Conservation (phyloP, 1,140 invertebrate species). For the Wiebesia pumilae region DNA sequence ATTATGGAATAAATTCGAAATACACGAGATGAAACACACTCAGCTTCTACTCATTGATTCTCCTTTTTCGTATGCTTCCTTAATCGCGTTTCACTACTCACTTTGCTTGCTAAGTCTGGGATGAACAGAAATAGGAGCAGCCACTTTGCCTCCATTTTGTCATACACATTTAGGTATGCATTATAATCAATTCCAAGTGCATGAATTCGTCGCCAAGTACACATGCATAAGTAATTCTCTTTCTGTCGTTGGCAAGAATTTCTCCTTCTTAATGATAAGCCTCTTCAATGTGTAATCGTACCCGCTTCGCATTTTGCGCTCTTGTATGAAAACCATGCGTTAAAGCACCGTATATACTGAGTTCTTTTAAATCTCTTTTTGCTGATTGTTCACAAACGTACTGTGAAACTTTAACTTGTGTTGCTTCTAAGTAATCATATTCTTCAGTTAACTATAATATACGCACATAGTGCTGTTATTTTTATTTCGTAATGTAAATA, state of each 20-base stretch:
- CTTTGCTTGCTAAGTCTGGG: neutral
- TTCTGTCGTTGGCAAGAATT: neutral
- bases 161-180: neutral
- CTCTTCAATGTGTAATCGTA: neutral
- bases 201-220: neutral
- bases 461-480: no score
- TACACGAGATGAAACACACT: neutral
- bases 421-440: no score
- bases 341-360: no score
- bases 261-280: neutral
- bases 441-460: no score
- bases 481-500: no score
- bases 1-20: conserved; percentile 23
- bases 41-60: neutral
- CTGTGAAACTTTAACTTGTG: no score
- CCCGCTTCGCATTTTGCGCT: neutral
- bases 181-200: neutral
- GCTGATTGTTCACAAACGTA: no score
- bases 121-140: neutral
- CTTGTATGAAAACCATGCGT: no score
- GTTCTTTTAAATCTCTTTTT: no score
- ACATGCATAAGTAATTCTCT: neutral
- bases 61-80: neutral
- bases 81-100: neutral
- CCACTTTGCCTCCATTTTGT: neutral